Conservation (phyloP, 2,113 vertebrate genomes). For the Leuciscus idus region DNA sequence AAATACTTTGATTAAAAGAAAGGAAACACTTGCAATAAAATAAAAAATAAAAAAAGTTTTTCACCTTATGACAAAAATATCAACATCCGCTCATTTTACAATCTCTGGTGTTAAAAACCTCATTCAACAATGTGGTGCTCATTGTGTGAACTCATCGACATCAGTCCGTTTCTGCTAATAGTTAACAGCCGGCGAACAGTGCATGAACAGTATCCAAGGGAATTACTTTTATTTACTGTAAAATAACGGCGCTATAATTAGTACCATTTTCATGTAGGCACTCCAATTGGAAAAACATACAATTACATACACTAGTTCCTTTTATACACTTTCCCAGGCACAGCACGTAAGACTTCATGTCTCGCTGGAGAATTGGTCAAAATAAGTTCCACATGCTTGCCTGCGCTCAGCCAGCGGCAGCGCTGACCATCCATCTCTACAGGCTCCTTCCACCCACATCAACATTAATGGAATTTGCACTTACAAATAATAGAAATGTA, state of each 20-base stretch:
- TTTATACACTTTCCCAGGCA: slow-evolving; percentile 85
- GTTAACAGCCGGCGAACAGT: slow-evolving; percentile 15
- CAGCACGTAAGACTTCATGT: slow-evolving; percentile 70
- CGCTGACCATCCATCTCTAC: slow-evolving; percentile 49
- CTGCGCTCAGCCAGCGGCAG: slow-evolving; percentile 46
- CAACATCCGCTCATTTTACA: neutral
- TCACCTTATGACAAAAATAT: neutral
- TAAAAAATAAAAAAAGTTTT: neutral
- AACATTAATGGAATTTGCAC: slow-evolving; percentile 52
- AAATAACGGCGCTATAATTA: slow-evolving; percentile 63
- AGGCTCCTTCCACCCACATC: slow-evolving; percentile 49
- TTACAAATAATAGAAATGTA: slow-evolving; percentile 49
- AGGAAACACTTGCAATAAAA: neutral
- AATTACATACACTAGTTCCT: slow-evolving; percentile 71
- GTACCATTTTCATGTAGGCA: slow-evolving; percentile 55
- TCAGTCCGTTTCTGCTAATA: slow-evolving; percentile 4
- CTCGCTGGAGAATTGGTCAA: slow-evolving; percentile 80
- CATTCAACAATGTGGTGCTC: neutral
- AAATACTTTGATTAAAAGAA: neutral
- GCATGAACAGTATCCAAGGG: slow-evolving; percentile 38
- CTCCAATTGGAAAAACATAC: slow-evolving; percentile 63
- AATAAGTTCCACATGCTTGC: slow-evolving; percentile 85
- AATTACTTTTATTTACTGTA: slow-evolving; percentile 56
- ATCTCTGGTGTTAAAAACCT: neutral
- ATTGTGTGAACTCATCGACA: slow-evolving; percentile 6